These are phyloP conservation scores for Hylyphantes graminicola DNA, from an alignment of 1,140 invertebrate genomes.

Conservation along the genomic window DNA sequence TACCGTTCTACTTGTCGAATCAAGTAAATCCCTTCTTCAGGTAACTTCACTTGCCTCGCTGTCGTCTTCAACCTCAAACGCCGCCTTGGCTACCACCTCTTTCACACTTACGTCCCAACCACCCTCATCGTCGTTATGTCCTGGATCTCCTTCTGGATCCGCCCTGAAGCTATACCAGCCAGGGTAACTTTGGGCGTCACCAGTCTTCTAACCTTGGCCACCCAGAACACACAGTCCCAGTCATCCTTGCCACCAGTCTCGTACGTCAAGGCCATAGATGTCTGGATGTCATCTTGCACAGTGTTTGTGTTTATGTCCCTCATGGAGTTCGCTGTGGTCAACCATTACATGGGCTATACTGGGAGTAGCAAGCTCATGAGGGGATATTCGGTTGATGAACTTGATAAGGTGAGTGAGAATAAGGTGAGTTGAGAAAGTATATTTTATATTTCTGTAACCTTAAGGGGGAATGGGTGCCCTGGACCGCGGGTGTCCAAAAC, in stretches of 20 bases:
- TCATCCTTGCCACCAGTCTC: slow-evolving; percentile 89
- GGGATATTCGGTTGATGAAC: slow-evolving; percentile 87
- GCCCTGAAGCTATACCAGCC: slow-evolving; percentile 75
- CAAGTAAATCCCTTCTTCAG: slow-evolving; percentile 67
- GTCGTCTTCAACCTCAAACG: slow-evolving; percentile 87
- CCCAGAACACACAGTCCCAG: slow-evolving; percentile 90
- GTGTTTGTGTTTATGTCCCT: slow-evolving; percentile 92
- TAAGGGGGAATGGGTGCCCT: no score
- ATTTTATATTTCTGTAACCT: neutral
- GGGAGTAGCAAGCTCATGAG: slow-evolving; percentile 87
- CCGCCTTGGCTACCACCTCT: slow-evolving; percentile 75
- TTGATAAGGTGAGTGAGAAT: slow-evolving; percentile 47
- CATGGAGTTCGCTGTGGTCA: slow-evolving; percentile 92
- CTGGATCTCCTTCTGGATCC: slow-evolving; percentile 78
- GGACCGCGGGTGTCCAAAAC: no score
- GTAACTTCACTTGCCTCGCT: slow-evolving; percentile 89
- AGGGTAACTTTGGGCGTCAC: slow-evolving; percentile 75
- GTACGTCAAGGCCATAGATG: slow-evolving; percentile 91
- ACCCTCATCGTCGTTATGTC: slow-evolving; percentile 77
- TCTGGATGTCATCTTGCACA: slow-evolving; percentile 93
- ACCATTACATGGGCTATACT: slow-evolving; percentile 76
- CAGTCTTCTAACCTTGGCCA: slow-evolving; percentile 79
- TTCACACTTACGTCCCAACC: slow-evolving; percentile 76
- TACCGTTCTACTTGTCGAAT: neutral
- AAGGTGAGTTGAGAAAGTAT: neutral